Percentiles rank a stretch among this genome's conserved stretches.
Conservation (phyloP, 2,113 vertebrate genomes). For the Camelus bactrianus region DNA sequence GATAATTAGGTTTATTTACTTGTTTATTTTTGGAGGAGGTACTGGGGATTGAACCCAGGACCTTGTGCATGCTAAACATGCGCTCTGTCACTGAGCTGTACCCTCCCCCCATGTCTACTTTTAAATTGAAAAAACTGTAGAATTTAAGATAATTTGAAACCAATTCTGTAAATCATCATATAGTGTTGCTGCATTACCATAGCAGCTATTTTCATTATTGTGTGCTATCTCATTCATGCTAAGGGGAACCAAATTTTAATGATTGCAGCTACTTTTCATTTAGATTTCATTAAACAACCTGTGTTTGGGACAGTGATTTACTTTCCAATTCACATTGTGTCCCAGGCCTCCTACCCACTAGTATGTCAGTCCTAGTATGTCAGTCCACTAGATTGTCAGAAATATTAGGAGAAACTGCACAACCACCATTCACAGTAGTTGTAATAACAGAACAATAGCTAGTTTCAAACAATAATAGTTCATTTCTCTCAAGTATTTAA, state of each 20-base stretch:
- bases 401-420: not conserved
- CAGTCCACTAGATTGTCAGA: not conserved
- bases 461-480: not conserved
- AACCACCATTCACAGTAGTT: not conserved
- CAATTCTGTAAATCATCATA: not conserved
- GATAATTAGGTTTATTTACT: too few relatives aligned
- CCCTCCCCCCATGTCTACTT: not conserved
- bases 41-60: too few relatives aligned
- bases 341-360: not conserved
- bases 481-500: not conserved
- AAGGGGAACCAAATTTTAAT: not conserved
- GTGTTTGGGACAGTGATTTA: not conserved
- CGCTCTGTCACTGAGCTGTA: too few relatives aligned
- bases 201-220: not conserved
- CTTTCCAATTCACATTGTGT: not conserved
- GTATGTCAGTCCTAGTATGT: not conserved
- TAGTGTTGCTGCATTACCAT: not conserved
- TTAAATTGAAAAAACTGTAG: not conserved
- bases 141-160: conserved; percentile 32
- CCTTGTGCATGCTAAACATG: too few relatives aligned
- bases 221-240: not conserved
- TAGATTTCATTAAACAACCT: not conserved
- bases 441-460: not conserved
- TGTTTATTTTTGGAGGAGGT: too few relatives aligned
- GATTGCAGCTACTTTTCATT: conserved; percentile 15